Evolutionary conservation across 2,888 invertebrate genomes (phyloP), one percentile per base, ranked within the genome.

Genomic region (Coenonympha glycerion): DNA sequence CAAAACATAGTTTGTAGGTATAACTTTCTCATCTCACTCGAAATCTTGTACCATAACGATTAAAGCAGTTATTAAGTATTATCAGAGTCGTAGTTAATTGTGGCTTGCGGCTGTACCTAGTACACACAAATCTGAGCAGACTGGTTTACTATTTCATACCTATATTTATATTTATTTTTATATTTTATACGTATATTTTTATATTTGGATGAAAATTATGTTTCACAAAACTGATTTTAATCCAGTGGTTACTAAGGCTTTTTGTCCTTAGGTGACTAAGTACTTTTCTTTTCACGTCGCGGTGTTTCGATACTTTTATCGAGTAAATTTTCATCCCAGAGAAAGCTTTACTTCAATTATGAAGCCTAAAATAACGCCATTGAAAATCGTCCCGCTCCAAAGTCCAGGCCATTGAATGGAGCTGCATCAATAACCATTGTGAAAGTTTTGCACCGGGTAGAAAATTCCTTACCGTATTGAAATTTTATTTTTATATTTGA

Each of bases 351-450:
- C 24, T 39, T 39, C 39, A 39, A 39, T 39, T 39, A 39, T 15
- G 15, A 15, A 22, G 39, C 24, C 24, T 13, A 15, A 39, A 39
- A 39, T 39, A 39, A 15, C 39, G 39, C 24, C 22, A 39, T 39
- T 39, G 37, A 39, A 39, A 24, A 39, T 9, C 24, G 24, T 15
- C 39, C 39, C 11, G 39, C 39, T 24, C 24, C 39, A 39, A 39
- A 39, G 39, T 39, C 39, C 39, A 39, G 39, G 24, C 39, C 24
- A 39, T 39, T 39, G 15, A 39, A 24, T 22, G 39, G 13, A 15
- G 37, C 24, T 22, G 39, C 22, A 15, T 39, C 39, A 39, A 39
- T 39, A 39, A 39, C 39, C 11, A 39, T 39, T 39, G 22, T 39
- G 39, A 39, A 39, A 39, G 39, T 39, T 39, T 9, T 22, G 9